These are phyloP conservation scores for Acrobasis repandana DNA, from an alignment of 2,888 invertebrate genomes.

Conservation along the genomic window DNA sequence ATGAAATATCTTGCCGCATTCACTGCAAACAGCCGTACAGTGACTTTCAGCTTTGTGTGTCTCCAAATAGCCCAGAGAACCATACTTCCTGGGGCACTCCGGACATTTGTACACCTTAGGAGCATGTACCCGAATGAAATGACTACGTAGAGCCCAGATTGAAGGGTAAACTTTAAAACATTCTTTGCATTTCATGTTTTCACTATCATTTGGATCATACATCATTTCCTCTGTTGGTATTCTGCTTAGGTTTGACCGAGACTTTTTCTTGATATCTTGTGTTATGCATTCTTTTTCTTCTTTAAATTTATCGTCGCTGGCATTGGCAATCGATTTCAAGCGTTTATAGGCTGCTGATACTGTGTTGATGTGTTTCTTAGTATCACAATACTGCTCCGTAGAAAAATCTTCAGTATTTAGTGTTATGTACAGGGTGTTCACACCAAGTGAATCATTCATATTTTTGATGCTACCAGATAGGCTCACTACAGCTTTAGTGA, in stretches of 20 bases:
- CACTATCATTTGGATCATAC: constrained; percentile 41
- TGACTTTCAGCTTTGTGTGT: constrained; percentile 54
- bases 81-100: constrained; percentile 52
- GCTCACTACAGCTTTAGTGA: constrained; percentile 45
- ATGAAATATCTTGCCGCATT: constrained; percentile 61
- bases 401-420: constrained; percentile 47
- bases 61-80: constrained; percentile 45
- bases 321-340: constrained; percentile 36
- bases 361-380: constrained; percentile 33
- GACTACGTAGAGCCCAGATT: constrained; percentile 50
- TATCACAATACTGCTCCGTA: constrained; percentile 52
- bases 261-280: constrained; percentile 30
- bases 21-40: constrained; percentile 49
- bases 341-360: constrained; percentile 41
- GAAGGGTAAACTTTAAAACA: constrained; percentile 52
- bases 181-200: constrained; percentile 49
- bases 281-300: constrained; percentile 31
- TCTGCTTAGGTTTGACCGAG: constrained; percentile 6
- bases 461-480: constrained; percentile 43
- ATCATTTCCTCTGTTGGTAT: constrained; percentile 51
- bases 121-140: constrained; percentile 58
- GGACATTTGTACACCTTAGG: constrained; percentile 54
- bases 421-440: constrained; percentile 52
- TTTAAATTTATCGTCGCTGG: constrained; percentile 30
- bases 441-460: constrained; percentile 31